Evolutionary conservation across 2,797 vertebrate genomes (phyloP), one percentile per base, ranked within the genome.

Genomic region (Staurois parvus): DNA sequence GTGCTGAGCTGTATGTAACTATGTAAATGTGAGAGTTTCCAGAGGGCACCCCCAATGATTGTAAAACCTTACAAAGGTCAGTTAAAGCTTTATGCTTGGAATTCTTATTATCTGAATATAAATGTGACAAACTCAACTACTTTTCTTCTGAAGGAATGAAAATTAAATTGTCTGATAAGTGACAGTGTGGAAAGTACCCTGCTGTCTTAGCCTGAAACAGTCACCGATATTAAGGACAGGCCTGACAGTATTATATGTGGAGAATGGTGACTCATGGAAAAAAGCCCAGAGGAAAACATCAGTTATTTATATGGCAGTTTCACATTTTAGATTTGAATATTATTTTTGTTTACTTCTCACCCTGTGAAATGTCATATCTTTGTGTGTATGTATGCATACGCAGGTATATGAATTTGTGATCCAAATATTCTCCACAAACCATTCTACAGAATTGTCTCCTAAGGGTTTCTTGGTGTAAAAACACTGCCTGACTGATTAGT

Each of bases 131-230:
- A 52, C 17, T 72, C n/a, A 21, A 11, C 32, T 68, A 19, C 45
- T 52, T 30, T 45, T 9, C 37, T 15, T 32, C n/a, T 4, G 32
- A 12, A 62, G 12, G 0, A 45, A 12, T 76, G 28, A 45, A 28
- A 68, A 64, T 32, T 83, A 59, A 42, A 66, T 66, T 26, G 64
- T 26, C 64, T 66, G n/a, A 66, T 66, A 66, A 66, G n/a, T 66
- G 64, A 28, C 64, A 66, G 28, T 28, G 26, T 66, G 28, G 64
- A 66, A 66, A 66, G 28, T 28, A 29, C 64, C 28, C n/a, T 66
- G 28, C 64, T 66, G 64, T 66, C 64, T 66, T 26, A 13, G 21
- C 52, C 21, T n/a, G 52, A 59, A 21, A 4, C 21, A 24, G 52
- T 59, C 21, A 24, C 21, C 21, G 52, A 59, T 59, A 24, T 21